Percentiles rank a stretch among this genome's conserved stretches.
Conservation (phyloP, 2,113 vertebrate species). For the Sclerurus mexicanus region DNA sequence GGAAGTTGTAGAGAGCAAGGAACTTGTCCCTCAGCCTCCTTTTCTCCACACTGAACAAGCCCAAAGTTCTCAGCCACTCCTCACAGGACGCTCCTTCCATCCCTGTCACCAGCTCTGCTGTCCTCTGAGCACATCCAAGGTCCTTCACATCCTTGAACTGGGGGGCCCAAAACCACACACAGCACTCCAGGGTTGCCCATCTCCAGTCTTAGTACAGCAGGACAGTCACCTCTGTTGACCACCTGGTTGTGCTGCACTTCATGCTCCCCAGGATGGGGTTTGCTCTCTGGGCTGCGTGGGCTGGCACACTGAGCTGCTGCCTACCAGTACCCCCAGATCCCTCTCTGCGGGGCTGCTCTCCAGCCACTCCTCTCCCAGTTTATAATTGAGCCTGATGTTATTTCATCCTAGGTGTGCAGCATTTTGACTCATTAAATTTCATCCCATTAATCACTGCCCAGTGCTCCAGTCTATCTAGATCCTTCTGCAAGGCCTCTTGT, state of each 20-base stretch:
- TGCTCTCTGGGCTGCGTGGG: not conserved
- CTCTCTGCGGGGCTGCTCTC: not conserved
- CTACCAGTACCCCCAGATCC: not conserved
- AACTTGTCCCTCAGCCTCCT: not conserved
- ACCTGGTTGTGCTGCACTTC: not conserved
- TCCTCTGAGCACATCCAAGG: not conserved
- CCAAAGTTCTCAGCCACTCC: not conserved
- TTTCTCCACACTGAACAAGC: not conserved
- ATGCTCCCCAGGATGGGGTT: not conserved
- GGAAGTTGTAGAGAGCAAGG: not conserved
- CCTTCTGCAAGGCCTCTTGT: not conserved
- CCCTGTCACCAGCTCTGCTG: not conserved
- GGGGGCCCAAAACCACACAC: not conserved
- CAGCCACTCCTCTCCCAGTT: not conserved
- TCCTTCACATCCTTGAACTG: fast-evolving
- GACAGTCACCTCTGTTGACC: not conserved
- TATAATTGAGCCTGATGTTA: not conserved
- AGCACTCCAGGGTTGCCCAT: not conserved
- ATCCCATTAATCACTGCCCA: not conserved
- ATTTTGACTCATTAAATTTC: not conserved
- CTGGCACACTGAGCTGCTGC: not conserved
- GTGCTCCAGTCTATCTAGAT: too few species aligned
- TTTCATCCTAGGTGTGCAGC: not conserved
- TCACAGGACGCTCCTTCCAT: not conserved
- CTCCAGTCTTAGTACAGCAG: not conserved